phyloP scores from a whole-genome alignment of 1,140 invertebrate genomes.

The Aphelenchoides fujianensis region DNA sequence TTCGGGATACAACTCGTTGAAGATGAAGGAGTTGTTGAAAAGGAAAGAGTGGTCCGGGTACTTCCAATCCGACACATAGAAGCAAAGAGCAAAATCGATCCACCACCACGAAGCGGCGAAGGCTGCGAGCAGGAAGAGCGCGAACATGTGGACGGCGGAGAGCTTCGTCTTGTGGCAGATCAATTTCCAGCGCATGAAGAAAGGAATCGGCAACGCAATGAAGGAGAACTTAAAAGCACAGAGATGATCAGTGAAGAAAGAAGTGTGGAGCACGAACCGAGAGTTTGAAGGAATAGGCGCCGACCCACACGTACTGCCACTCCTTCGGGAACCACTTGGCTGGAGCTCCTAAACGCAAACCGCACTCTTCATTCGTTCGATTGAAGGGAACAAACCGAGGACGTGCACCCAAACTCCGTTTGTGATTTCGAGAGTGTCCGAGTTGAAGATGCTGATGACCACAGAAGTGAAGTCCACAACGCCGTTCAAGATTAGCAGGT shows the following conservation, averaged over 20 bases:
- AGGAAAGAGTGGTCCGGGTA: neutral
- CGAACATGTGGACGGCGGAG: neutral
- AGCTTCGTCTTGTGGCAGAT: neutral
- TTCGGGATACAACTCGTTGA: neutral
- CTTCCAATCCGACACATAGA: constrained; percentile 7
- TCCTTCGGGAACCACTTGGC: neutral
- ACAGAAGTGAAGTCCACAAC: constrained; percentile 1
- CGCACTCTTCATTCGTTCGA: no score
- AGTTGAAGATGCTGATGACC: neutral
- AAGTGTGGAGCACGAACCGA: no score
- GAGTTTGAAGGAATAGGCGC: neutral
- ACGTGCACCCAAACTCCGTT: neutral
- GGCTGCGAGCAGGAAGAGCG: neutral
- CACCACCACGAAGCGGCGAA: neutral
- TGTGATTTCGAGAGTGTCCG: neutral
- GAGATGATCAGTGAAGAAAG: no score
- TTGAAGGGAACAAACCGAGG: no score
- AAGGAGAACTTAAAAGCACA: no score
- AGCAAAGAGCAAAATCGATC: neutral
- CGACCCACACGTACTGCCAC: neutral
- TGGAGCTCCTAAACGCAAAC: no score
- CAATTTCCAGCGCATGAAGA: neutral
- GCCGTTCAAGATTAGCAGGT: neutral
- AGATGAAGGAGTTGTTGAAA: neutral
- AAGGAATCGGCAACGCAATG: constrained; percentile 1